Evolutionary conservation across 2,797 vertebrate genomes (phyloP).

Genomic region (Dromococcyx pavoninus): DNA sequence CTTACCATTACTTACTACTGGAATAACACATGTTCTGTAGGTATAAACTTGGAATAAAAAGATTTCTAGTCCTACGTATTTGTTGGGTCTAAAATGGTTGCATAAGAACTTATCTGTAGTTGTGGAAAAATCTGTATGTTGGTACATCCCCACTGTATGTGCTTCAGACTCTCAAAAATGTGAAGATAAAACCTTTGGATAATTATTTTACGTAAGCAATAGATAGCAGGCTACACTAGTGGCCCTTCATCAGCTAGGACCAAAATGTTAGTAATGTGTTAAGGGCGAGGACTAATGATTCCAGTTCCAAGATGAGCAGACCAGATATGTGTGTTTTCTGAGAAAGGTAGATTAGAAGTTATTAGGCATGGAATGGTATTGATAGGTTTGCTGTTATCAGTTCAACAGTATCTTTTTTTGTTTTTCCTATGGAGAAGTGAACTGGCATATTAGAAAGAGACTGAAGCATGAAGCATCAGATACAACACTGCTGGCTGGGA

Average conservation of each 20-base stretch:
- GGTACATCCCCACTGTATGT: neutral
- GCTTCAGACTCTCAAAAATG: slow-evolving; percentile 1
- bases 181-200: neutral
- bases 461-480: neutral
- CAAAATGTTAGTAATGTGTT: neutral
- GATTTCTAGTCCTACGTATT: neutral
- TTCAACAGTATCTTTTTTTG: neutral
- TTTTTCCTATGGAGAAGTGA: neutral
- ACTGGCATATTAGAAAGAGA: neutral
- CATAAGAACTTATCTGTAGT: neutral
- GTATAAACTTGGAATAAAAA: neutral
- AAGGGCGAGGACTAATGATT: neutral
- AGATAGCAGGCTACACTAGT: slow-evolving; percentile 5
- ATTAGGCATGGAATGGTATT: neutral
- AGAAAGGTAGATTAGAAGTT: neutral
- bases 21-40: neutral
- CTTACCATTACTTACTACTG: neutral
- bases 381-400: neutral
- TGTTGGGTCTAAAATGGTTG: slow-evolving; percentile 7
- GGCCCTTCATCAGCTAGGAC: slow-evolving; percentile 17
- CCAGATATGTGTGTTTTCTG: neutral
- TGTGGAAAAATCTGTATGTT: neutral
- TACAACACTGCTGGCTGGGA: neutral
- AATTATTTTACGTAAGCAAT: slow-evolving; percentile 37
- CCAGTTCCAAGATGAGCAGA: neutral